These are phyloP conservation scores for Dromococcyx pavoninus DNA, from an alignment of 2,797 vertebrate species.

Conservation along the genomic window DNA sequence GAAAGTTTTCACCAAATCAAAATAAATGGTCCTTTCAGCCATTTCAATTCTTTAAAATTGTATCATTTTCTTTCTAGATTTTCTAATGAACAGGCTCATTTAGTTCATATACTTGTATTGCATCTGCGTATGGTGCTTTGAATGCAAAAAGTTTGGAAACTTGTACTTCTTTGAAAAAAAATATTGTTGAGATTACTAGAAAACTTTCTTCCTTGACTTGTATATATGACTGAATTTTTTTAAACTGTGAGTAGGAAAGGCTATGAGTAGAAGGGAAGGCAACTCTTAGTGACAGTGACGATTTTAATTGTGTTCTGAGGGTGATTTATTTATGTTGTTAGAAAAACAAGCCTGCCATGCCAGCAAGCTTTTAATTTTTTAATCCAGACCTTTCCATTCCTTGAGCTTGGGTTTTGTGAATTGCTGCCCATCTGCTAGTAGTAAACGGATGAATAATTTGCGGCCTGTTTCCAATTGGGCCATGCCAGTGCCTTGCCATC, in stretches of 20 bases:
- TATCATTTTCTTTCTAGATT: background rate
- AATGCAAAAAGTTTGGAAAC: background rate
- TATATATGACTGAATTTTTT: background rate
- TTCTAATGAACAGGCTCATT: background rate
- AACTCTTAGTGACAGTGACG: background rate
- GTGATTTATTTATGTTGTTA: slow-evolving; percentile 46
- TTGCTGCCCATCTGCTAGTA: slow-evolving; percentile 71
- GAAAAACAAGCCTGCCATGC: slow-evolving; percentile 11
- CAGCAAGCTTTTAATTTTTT: slow-evolving; percentile 64
- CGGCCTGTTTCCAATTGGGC: slow-evolving; percentile 37
- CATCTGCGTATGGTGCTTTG: background rate
- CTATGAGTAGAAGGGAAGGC: background rate
- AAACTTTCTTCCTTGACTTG: background rate
- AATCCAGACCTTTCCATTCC: slow-evolving; percentile 55
- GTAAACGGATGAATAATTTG: slow-evolving; percentile 71
- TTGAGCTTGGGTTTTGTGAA: slow-evolving; percentile 70
- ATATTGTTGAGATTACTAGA: background rate
- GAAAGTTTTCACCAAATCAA: background rate
- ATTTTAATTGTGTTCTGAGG: slow-evolving; percentile 35
- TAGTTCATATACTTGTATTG: background rate
- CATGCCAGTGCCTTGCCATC: slow-evolving; percentile 67
- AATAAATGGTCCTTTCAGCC: background rate
- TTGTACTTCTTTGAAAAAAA: background rate
- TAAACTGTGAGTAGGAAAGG: background rate
- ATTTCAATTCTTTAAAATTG: background rate